Evolutionary conservation across 2,888 invertebrate genomes (phyloP), one percentile per base, ranked within the genome.

Genomic region (Spisula subtruncata): DNA sequence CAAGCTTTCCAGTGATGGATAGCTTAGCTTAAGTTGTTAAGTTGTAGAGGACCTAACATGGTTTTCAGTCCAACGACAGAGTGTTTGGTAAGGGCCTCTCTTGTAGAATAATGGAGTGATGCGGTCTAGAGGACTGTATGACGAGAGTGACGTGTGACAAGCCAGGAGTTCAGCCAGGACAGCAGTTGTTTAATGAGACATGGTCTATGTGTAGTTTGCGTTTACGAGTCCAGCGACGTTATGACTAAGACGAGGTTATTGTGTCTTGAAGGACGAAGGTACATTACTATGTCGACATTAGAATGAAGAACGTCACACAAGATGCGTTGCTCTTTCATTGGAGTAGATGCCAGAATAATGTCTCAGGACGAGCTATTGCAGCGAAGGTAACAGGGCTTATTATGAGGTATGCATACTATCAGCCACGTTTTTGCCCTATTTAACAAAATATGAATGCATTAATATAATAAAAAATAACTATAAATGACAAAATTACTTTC

Each of bases 371-470:
- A 80, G 32, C 51, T 18, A 48, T 84, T 71, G 71, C 75, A 71
- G 80, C 56, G 80, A 54, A 85, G 80, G 18, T 71, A 79, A 51
- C 35, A 32, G 32, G n/a, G 85, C 51, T 54, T 71, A 46, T 54
- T 85, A 85, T 80, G 80, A 80, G 60, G 85, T 25, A 85, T 85
- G 85, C 56, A 41, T 54, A 56, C 79, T n/a, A 80, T 85, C 85
- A 41, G 85, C 85, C n/a, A 79, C 85, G 48, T 20, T 51, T 85
- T 80, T 54, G 80, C 79, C 85, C 85, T 85, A 85, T 85, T 54
- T 54, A 80, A 85, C 79, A 85, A 85, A 85, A 85, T 56, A 85
- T 80, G 84, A 84, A 84, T 71, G 35, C 32, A 25, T 71, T 71
- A 84, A 41, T 75, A 83, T 71, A n/a, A n/a, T n/a, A 66, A 48